Evolutionary conservation across 2,797 vertebrate genomes (phyloP), one percentile per base, ranked within the genome.

Genomic region (Diplodus sargus): DNA sequence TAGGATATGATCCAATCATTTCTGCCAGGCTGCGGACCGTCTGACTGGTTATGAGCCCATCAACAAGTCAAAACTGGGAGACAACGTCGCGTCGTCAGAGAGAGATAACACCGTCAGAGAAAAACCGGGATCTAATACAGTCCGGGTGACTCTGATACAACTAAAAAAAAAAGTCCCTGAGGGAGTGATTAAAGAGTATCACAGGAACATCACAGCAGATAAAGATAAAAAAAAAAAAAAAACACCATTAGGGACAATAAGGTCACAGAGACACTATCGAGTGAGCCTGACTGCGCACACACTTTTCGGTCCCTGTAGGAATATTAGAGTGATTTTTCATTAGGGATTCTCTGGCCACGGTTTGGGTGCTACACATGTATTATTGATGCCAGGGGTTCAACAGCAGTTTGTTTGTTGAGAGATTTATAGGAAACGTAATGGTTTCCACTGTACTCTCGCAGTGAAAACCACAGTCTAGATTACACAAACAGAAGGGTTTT

Each of bases 1-100:
- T 15, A 67, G 66, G 88, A 92, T 86, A 86, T 76, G 76, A 90
- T 82, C 85, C 87, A 85, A 88, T 91, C 83, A 81, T 84, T 83
- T 83, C 51, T 85, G 74, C 52, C 60, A 34, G 61, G 69, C 72
- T 30, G 79, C 75, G 64, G 83, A 85, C 74, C 63, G 73, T 75
- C 78, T 5, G 64, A 83, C 68, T 64, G 70, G 77, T 88, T 90
- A 87, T 75, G 58, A 90, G 69, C 51, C 76, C 73, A 78, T 89
- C 83, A 90, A 89, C 83, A 66, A 79, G 73, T 86, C 80, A 79
- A 56, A 85, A 84, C 70, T 56, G 72, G 66, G 71, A 82, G 89
- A 79, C 47, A 49, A 39, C 34, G 70, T 52, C 17, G 39, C 56
- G 60, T 63, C 51, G 66, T 73, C 64, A 74, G 52, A 71, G 16